A percentile compares a stretch with the other conserved stretches of the same genome.
Evolutionary conservation across 2,888 invertebrate species (phyloP).

Genomic region (Spodoptera picta): DNA sequence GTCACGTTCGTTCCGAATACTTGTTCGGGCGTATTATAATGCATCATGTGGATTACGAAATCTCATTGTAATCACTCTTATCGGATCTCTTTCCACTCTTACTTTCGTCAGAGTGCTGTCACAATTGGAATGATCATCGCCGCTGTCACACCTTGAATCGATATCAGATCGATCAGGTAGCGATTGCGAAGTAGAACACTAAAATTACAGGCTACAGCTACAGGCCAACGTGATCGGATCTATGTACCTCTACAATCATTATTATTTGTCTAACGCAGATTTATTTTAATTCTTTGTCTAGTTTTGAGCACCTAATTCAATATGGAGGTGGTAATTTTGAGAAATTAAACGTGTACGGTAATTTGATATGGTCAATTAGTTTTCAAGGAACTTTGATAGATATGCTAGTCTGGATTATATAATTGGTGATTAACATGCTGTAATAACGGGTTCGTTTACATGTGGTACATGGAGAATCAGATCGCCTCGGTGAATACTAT

Average conservation of each 20-base stretch:
- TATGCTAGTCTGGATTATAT: slow-evolving; percentile 21
- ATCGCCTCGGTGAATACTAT: slow-evolving; percentile 54
- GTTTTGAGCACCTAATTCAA: slow-evolving; percentile 27
- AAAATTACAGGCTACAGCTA: slow-evolving; percentile 47
- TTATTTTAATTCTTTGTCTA: slow-evolving; percentile 51
- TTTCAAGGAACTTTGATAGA: slow-evolving; percentile 25
- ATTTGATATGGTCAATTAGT: slow-evolving; percentile 22
- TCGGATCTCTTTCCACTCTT: slow-evolving; percentile 72
- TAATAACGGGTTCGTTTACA: slow-evolving; percentile 36
- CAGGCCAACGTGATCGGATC: slow-evolving; percentile 56
- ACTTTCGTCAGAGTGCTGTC: slow-evolving; percentile 73
- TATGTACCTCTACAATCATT: slow-evolving; percentile 61
- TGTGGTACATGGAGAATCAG: slow-evolving; percentile 47
- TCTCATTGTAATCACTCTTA: slow-evolving; percentile 72
- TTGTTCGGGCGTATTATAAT: slow-evolving; percentile 65
- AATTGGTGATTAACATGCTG: slow-evolving; percentile 23
- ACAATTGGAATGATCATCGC: slow-evolving; percentile 71
- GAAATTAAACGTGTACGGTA: slow-evolving; percentile 19
- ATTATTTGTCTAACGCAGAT: slow-evolving; percentile 57
- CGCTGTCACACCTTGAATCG: slow-evolving; percentile 72
- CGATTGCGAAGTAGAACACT: slow-evolving; percentile 63
- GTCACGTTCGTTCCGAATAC: slow-evolving; percentile 75
- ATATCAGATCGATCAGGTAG: slow-evolving; percentile 73
- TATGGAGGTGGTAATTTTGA: slow-evolving; percentile 35
- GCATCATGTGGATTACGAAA: slow-evolving; percentile 71